These are phyloP conservation scores for Gadus macrocephalus DNA, from an alignment of 2,113 vertebrate species.

Conservation along the genomic window DNA sequence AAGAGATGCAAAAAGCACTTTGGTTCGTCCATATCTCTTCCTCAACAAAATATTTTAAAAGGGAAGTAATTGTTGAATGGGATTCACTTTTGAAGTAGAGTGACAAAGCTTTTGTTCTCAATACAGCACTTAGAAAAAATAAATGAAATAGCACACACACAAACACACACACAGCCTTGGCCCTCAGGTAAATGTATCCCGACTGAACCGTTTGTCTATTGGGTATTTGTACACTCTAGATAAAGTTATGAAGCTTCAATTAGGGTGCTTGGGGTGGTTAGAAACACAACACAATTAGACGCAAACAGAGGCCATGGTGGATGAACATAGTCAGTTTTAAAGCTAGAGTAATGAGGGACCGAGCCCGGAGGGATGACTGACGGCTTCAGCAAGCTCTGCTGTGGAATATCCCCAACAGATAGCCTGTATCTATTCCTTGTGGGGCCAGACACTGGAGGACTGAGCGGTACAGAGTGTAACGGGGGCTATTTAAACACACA, in stretches of 20 bases:
- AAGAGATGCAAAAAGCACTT: too few relatives aligned
- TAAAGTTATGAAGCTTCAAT: conserved; percentile 52
- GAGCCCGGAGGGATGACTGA: conserved; percentile 12
- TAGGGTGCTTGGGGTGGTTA: conserved; percentile 34
- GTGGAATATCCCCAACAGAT: too few relatives aligned
- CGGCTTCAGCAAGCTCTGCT: neutral
- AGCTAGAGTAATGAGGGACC: conserved; percentile 43
- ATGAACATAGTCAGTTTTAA: conserved; percentile 26
- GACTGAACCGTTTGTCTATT: conserved; percentile 33
- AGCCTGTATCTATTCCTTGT: conserved; percentile 18
- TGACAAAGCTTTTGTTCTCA: neutral
- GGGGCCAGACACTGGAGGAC: conserved; percentile 9
- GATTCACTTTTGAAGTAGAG: too few relatives aligned
- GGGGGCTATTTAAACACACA: too few relatives aligned
- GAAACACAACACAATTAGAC: conserved; percentile 54
- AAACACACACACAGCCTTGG: too few relatives aligned
- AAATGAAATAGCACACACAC: too few relatives aligned
- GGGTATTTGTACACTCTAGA: conserved; percentile 36
- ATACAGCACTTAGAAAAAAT: too few relatives aligned
- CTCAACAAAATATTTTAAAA: too few relatives aligned
- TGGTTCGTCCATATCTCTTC: too few relatives aligned
- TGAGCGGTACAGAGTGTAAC: too few relatives aligned
- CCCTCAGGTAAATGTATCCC: conserved; percentile 15
- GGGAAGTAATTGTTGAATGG: too few relatives aligned
- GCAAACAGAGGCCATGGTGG: conserved; percentile 58